Base-by-base conservation (phyloP, 2,797 vertebrate species). In the Scleropages formosus region DNA sequence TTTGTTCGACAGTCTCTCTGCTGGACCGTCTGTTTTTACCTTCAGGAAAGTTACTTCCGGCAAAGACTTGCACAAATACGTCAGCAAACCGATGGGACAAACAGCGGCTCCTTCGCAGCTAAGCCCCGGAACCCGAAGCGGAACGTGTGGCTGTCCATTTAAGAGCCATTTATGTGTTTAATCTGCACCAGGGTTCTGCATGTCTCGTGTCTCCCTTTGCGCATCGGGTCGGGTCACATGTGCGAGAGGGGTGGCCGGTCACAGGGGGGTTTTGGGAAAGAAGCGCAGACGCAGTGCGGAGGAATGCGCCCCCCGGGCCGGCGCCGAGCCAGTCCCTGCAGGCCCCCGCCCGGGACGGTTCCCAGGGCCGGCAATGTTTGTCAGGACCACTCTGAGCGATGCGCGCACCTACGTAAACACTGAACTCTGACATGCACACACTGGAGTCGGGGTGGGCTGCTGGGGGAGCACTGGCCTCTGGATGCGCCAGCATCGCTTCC, bases 341-440 rank as follows among this genome's bases (percentile, higher is more conserved):
- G 69, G 76, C 75, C n/a, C 85, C 85, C 91, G 89, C 80, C 86
- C 89, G 79, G 91, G 80, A 88, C 68, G 70, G 76, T 87, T 92
- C 92, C 92, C 91, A 91, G 93, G 92, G 92, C 89, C 91, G 91
- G 91, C 91, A 92, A 92, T 94, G 93, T 93, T 92, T 91, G 90
- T 92, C 88, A 82, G 87, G 86, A 88, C 88, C 68, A 89, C 83
- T 91, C 87, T 85, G 87, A 91, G 88, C 89, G 81, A 86, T 92
- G 90, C 85, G 84, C 86, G 90, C 92, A 93, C 93, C 92, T 93
- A 93, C 89, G 89, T 93, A 91, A 93, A 94, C 93, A 94, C 82
- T 79, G 85, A 86, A 79, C 80, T 85, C 82, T 83, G 85, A 87
- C 86, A 88, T 71, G 72, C 73, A 64, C 66, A 63, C 77, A 44